These are phyloP conservation scores for Drosophila nasuta DNA, from an alignment of 1,140 invertebrate species.

Conservation along the genomic window DNA sequence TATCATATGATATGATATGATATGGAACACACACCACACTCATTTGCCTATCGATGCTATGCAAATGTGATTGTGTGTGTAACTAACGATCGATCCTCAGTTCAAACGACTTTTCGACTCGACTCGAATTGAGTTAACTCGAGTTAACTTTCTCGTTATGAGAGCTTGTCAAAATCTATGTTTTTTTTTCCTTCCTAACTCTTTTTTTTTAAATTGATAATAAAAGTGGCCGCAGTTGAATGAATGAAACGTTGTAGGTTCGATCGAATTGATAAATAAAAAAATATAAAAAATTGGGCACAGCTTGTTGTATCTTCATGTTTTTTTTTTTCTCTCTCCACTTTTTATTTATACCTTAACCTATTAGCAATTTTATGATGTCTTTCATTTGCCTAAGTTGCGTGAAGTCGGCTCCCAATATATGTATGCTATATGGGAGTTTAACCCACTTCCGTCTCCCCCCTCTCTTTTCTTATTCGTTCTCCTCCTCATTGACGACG, in stretches of 20 bases:
- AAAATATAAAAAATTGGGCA: constrained; percentile 57
- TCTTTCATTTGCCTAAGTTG: constrained; percentile 77
- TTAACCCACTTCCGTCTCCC: neutral
- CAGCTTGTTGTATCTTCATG: constrained; percentile 27
- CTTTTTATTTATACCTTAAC: constrained; percentile 8
- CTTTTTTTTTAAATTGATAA: constrained; percentile 59
- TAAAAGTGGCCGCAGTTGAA: constrained; percentile 53
- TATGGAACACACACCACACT: neutral
- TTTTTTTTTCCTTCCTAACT: constrained; percentile 39
- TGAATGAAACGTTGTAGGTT: constrained; percentile 46
- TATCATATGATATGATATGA: constrained; percentile 28
- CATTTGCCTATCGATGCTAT: constrained; percentile 25
- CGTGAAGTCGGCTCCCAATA: constrained; percentile 46
- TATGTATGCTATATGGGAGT: constrained; percentile 26
- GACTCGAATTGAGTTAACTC: constrained; percentile 9
- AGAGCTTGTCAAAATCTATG: constrained; percentile 35
- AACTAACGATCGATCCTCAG: constrained; percentile 19
- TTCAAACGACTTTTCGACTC: neutral
- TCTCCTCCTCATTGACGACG: neutral
- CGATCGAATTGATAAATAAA: constrained; percentile 50
- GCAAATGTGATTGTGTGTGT: constrained; percentile 21
- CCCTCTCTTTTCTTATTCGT: too few species aligned
- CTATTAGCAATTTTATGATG: constrained; percentile 75
- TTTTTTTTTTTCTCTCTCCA: neutral
- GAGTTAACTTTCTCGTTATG: constrained; percentile 65